Percentiles rank a stretch among this genome's conserved stretches.
Evolutionary conservation across 2,888 invertebrate species (phyloP).

Genomic region (Strigamia crassipes): DNA sequence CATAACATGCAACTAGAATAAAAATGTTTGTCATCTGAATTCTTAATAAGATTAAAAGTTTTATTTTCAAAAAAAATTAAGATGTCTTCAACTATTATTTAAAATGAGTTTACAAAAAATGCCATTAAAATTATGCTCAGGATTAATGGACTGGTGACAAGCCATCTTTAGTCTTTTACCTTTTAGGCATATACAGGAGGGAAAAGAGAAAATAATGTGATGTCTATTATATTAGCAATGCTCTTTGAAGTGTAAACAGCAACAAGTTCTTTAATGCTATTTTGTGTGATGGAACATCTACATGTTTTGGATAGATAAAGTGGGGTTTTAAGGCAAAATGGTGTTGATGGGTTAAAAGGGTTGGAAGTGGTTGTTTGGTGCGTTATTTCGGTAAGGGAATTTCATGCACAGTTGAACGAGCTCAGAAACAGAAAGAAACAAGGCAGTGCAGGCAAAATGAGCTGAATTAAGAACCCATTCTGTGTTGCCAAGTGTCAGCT

Average conservation of each 20-base stretch:
- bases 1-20: background rate
- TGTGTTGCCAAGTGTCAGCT: constrained; percentile 10
- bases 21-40: background rate
- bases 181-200: background rate
- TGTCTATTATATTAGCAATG: constrained; percentile 18
- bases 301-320: background rate
- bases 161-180: constrained; percentile 7
- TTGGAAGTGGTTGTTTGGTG: background rate
- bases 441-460: background rate
- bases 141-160: background rate
- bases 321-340: background rate
- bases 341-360: background rate
- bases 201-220: background rate
- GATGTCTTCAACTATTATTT: background rate
- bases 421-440: background rate
- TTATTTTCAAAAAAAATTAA: background rate
- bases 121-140: background rate
- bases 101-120: background rate
- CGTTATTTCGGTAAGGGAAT: background rate
- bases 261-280: background rate
- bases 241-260: background rate
- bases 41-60: background rate
- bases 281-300: background rate
- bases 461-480: background rate
- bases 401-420: background rate